Percentiles rank a stretch among this genome's conserved stretches.
Evolutionary conservation across 2,888 invertebrate species (phyloP).

Genomic region (Scaptomyza tumidula): DNA sequence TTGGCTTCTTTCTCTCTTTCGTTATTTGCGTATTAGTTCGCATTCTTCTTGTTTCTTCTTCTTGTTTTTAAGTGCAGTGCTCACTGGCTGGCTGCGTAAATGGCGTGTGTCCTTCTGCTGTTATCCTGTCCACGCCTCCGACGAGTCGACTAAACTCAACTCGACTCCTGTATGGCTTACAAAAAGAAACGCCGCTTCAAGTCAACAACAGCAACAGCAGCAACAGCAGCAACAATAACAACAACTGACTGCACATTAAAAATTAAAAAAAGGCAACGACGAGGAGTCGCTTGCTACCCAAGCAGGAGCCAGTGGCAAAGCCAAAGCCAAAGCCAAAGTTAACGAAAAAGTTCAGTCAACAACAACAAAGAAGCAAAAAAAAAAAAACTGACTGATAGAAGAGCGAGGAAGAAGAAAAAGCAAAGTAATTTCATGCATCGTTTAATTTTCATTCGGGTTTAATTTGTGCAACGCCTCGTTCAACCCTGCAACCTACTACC

Average conservation of each 20-base stretch:
- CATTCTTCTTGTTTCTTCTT: too few relatives aligned
- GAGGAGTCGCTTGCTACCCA: constrained; percentile 12
- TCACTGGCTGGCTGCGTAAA: constrained; percentile 70
- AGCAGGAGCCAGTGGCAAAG: constrained; percentile 35
- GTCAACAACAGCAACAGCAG: constrained; percentile 32
- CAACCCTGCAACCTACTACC: background rate
- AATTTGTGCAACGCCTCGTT: constrained; percentile 78
- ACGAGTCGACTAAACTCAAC: constrained; percentile 2
- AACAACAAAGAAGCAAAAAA: constrained; percentile 32
- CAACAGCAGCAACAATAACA: constrained; percentile 26
- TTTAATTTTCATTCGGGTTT: constrained; percentile 83
- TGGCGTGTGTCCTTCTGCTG: constrained; percentile 69
- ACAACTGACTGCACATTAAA: constrained; percentile 77
- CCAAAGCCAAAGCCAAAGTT: constrained; percentile 47
- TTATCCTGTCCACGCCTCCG: constrained; percentile 8
- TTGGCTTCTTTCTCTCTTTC: constrained; percentile 1
- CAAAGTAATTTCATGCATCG: constrained; percentile 83
- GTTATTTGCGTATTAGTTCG: constrained; percentile 11
- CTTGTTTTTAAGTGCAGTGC: constrained; percentile 37
- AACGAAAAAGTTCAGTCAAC: constrained; percentile 58
- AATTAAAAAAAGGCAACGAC: constrained; percentile 72
- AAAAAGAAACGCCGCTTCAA: constrained; percentile 40
- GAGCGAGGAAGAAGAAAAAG: constrained; percentile 46
- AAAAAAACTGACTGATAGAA: constrained; percentile 7
- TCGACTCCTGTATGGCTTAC: constrained; percentile 24